Conservation (phyloP, 2,888 invertebrate genomes). For the Erebia epiphron region DNA sequence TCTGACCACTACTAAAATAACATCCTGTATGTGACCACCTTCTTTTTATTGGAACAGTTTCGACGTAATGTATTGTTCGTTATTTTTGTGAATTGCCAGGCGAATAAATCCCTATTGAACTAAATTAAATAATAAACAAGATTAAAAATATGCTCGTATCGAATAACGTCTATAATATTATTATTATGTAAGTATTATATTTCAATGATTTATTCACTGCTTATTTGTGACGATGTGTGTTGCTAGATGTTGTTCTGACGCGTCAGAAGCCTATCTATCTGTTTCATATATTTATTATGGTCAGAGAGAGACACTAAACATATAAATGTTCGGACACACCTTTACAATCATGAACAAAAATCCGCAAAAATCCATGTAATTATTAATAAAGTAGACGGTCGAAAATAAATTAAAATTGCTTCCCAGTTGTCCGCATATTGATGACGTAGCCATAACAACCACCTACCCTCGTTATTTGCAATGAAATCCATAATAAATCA, state of each 20-base stretch:
- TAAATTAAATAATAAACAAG: neutral
- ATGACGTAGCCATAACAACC: constrained; percentile 15
- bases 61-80: neutral
- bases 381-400: neutral
- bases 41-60: neutral
- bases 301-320: too few relatives aligned
- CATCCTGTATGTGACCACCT: neutral
- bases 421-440: constrained; percentile 18
- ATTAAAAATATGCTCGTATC: neutral
- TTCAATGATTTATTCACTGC: too few relatives aligned
- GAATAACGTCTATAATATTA: too few relatives aligned
- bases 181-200: too few relatives aligned
- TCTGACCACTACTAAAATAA: neutral
- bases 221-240: too few relatives aligned
- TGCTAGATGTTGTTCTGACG: too few relatives aligned
- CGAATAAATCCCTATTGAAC: neutral
- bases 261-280: too few relatives aligned
- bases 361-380: too few relatives aligned
- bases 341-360: neutral
- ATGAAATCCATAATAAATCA: constrained; percentile 27
- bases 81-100: neutral
- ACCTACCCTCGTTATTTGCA: constrained; percentile 20
- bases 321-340: too few relatives aligned
- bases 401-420: constrained; percentile 19
- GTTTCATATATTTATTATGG: too few relatives aligned